Base-by-base conservation (phyloP, 64 coral and sea anemone genomes). In the Hydrozoanthus tunicans region DNA sequence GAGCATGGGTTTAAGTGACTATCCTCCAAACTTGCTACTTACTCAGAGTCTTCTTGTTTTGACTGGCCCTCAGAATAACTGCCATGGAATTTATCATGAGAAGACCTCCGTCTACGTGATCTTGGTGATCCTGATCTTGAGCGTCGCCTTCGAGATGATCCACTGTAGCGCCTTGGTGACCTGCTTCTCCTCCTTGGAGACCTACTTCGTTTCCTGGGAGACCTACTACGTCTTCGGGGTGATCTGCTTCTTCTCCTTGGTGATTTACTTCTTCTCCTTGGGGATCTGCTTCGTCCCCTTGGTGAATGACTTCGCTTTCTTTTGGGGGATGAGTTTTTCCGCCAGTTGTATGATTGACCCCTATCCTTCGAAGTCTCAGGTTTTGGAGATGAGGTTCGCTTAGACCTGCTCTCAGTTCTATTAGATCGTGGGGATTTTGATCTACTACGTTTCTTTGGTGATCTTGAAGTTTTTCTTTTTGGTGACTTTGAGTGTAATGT, bases 31-130 rank as follows among this genome's bases (percentile, higher is more conserved):
- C 62, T 27, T 43, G 83, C 14, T 10, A 94, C 95, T 89, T 67
- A 96, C 95, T 96, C 94, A 12, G 81, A 91, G 51, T 99, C 97
- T 53, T 83, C 86, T 79, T 92, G 77, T 64, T 91, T 79, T n/a
- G 79, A 79, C 20, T 92, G 75, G 26, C 89, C 93, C 75, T 96
- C 92, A 64, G 97, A 99, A 79, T 89, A 95, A 82, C 96, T 94
- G 9, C 90, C 94, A 57, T 92, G 92, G 51, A 88, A 91, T 51
- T 90, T 95, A 77, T 98, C 96, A 70, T 92, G 80, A 13, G 90
- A 68, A 26, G 89, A 93, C 62, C 73, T 68, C 24, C 89, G 80
- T 32, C 95, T 93, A 23, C 82, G 66, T 69, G 66, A 69, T 25
- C 93, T 94, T 17, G 66, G 66, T n/a, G 66, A 69, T 69, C 3